A percentile compares a stretch with the other conserved stretches of the same genome.
Evolutionary conservation across 2,797 vertebrate genomes (phyloP).

Genomic region (Chrysolophus pictus): DNA sequence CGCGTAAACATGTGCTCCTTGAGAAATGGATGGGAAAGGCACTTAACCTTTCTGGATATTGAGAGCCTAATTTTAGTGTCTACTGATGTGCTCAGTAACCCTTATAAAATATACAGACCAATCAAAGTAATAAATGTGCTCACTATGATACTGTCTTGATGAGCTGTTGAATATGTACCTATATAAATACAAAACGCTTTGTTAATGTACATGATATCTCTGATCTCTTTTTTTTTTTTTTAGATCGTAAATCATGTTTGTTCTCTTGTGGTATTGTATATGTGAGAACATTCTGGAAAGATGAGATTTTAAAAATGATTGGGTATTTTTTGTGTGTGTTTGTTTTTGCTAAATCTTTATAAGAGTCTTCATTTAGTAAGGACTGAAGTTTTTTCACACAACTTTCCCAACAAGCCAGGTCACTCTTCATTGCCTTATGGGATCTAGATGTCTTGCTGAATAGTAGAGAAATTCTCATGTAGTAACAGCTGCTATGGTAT

Average conservation of each 20-base stretch:
- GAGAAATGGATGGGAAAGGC: neutral
- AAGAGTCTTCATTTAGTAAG: neutral
- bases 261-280: neutral
- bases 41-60: neutral
- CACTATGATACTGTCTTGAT: neutral
- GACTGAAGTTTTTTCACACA: neutral
- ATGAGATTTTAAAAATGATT: neutral
- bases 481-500: neutral
- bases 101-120: neutral
- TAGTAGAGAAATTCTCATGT: neutral
- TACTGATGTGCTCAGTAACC: neutral
- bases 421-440: neutral
- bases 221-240: neutral
- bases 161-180: neutral
- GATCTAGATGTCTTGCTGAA: neutral
- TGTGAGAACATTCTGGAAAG: neutral
- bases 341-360: neutral
- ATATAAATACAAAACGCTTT: neutral
- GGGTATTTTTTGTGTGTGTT: neutral
- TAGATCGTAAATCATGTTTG: neutral
- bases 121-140: neutral
- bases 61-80: neutral
- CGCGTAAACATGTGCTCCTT: fast-evolving
- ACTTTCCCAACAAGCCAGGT: neutral
- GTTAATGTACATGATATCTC: neutral